Base-by-base conservation (phyloP, 1,140 invertebrate species). In the Drosophila nannoptera region DNA sequence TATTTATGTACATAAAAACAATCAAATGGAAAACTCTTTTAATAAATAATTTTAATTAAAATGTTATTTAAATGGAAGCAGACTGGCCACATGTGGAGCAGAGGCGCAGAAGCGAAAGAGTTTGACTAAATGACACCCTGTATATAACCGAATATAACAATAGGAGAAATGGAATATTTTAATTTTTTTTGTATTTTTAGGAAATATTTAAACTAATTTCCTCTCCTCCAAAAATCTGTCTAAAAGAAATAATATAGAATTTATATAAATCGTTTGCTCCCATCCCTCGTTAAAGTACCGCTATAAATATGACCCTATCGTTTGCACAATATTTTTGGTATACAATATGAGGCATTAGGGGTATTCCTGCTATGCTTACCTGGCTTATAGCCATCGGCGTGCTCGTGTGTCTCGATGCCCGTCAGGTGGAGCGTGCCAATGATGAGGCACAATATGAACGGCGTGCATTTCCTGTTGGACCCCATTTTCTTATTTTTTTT, bases 341-440 rank as follows among this genome's bases (percentile, higher is more conserved):
- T 16, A 16, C 9, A 45, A 56, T 40, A 40, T 35, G 12, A 45
- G 40, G 8, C n/a, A 52, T 43, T n/a, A 45, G 22, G 22, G 22
- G 22, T 22, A 22, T 22, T 22, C 9, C 16, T 2, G 45, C 33
- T 62, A 1, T 14, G 65, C 82, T 87, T 33, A 88, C 87, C 87
- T 69, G 87, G 87, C 53, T 88, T 88, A 32, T 88, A 88, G 45
- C 87, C 87, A 68, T 88, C 87, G 59, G 61, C 69, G 45, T 88
- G 87, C 58, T 88, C 87, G 45, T 88, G 87, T 29, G 77, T 64
- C 35, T 72, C 69, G 59, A 64, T 78, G 9, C 12, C 61, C 8
- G 12, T 49, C 31, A 70, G 45, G 52, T 77, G 66, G 38, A 87
- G 35, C 7, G 64, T 64, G 33, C 69, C 77, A 62, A 81, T 66